A percentile compares a stretch with the other conserved stretches of the same genome.
These are phyloP conservation scores for Caenorhabditis plicata DNA, from an alignment of 2,888 invertebrate species.

Conservation along the genomic window DNA sequence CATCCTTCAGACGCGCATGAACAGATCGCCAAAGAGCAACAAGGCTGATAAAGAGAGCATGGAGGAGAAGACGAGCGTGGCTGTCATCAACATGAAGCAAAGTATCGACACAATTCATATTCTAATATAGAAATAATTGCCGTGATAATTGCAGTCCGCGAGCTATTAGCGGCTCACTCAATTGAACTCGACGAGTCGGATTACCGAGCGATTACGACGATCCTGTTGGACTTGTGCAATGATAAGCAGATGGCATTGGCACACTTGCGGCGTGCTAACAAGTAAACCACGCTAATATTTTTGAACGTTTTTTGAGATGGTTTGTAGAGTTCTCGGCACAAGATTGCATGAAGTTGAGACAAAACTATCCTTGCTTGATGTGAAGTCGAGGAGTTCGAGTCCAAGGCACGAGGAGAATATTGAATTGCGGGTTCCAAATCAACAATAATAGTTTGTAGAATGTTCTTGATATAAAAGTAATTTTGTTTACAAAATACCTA, in stretches of 20 bases:
- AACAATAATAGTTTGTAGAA: too few relatives aligned
- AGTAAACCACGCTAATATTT: conserved; percentile 68
- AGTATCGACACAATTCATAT: too few relatives aligned
- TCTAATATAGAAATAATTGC: background rate
- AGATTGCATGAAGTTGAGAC: conserved; percentile 80
- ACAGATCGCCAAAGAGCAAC: conserved; percentile 23
- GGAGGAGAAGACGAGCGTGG: conserved; percentile 42
- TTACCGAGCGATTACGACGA: conserved; percentile 78
- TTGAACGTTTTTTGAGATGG: background rate
- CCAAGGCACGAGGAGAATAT: conserved; percentile 22
- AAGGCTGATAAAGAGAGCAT: conserved; percentile 6
- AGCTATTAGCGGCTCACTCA: conserved; percentile 43
- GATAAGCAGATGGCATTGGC: conserved; percentile 82
- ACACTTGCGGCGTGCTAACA: conserved; percentile 84
- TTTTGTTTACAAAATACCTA: too few relatives aligned
- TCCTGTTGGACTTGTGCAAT: conserved; percentile 80
- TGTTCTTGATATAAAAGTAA: too few relatives aligned
- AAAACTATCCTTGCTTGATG: conserved; percentile 27
- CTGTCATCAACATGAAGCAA: conserved; percentile 54
- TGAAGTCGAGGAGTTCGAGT: conserved; percentile 31
- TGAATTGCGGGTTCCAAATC: conserved; percentile 10
- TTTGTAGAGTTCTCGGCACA: conserved; percentile 76
- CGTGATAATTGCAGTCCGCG: conserved; percentile 35
- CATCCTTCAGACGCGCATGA: conserved; percentile 7
- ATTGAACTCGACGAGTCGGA: conserved; percentile 68